Evolutionary conservation across 2,113 vertebrate species (phyloP).

Genomic region (Ophiodon elongatus): DNA sequence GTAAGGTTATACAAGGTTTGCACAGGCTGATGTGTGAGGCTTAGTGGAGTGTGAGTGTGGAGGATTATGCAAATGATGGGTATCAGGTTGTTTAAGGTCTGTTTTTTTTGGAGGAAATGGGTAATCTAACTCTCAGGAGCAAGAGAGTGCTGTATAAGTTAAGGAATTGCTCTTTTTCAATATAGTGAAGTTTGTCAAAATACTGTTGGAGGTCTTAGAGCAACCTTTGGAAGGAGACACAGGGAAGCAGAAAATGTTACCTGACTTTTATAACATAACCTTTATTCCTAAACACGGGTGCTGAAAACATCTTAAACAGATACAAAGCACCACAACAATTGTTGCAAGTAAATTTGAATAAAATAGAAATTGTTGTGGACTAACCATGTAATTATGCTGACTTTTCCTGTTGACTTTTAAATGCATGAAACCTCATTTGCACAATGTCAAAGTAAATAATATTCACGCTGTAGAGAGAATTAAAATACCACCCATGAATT

Average conservation of each 20-base stretch:
- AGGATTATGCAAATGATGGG: neutral
- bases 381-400: conserved; percentile 35
- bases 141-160: neutral
- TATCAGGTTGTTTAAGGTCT: neutral
- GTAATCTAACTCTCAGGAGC: neutral
- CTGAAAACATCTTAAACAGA: conserved; percentile 6
- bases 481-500: conserved; percentile 67
- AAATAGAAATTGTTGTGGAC: conserved; percentile 29
- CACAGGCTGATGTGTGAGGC: neutral
- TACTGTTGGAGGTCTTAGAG: neutral
- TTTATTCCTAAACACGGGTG: neutral
- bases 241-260: neutral
- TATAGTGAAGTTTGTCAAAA: neutral
- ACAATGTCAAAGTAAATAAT: conserved; percentile 75
- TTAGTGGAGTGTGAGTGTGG: neutral
- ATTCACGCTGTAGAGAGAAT: conserved; percentile 58
- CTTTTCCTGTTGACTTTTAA: conserved; percentile 53
- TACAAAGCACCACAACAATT: neutral
- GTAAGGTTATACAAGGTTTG: neutral
- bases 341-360: conserved; percentile 20
- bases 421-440: conserved; percentile 64
- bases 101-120: neutral
- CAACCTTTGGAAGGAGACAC: neutral
- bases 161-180: neutral
- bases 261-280: neutral